Conservation (phyloP, 37 sponge, comb jelly and placozoan genomes). For the Haliclona indistincta region DNA sequence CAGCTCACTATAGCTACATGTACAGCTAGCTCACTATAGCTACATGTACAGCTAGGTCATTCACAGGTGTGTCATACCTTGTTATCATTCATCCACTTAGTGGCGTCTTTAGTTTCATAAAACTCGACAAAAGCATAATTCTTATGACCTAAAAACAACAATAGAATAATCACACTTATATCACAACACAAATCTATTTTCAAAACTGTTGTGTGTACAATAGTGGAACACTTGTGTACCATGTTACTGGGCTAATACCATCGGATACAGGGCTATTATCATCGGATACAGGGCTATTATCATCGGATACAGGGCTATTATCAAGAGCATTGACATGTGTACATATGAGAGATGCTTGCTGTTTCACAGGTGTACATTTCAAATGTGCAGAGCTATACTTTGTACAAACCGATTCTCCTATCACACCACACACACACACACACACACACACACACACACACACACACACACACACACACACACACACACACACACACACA, state of each 20-base stretch:
- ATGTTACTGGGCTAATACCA: too few species aligned
- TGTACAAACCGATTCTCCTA: background rate
- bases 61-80: slow-evolving; percentile 27
- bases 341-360: too few species aligned
- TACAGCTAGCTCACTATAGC: background rate
- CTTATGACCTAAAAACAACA: slow-evolving; percentile 8
- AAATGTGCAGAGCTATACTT: background rate
- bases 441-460: background rate
- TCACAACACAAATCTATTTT: too few species aligned
- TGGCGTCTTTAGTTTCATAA: slow-evolving; percentile 32
- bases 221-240: too few species aligned
- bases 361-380: too few species aligned
- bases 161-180: too few species aligned
- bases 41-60: background rate
- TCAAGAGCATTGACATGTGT: too few species aligned
- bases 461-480: background rate
- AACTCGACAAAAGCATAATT: slow-evolving; percentile 84
- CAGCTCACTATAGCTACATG: slow-evolving; percentile 8
- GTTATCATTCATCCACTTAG: slow-evolving; percentile 61
- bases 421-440: background rate
- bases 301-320: too few species aligned
- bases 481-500: background rate
- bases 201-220: too few species aligned
- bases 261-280: too few species aligned
- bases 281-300: too few species aligned